Evolutionary conservation across 2,888 invertebrate genomes (phyloP), one percentile per base, ranked within the genome.

Genomic region (Dryomyza anilis): DNA sequence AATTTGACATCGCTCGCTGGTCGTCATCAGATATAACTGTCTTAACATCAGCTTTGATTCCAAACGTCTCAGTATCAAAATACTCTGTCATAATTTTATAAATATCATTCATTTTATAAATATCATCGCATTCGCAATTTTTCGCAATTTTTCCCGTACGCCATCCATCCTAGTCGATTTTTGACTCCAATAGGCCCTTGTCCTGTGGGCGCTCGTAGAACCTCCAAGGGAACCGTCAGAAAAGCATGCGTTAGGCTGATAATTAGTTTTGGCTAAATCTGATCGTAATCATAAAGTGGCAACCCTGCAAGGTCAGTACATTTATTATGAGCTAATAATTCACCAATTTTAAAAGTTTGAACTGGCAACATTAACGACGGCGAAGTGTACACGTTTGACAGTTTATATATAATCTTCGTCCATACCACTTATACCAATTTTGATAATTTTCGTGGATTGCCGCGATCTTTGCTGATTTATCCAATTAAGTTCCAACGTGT

Each of bases 31-130:
- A 46, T 33, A 23, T 12, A 7, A 59, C 12, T 16, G 7, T 25
- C 19, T 62, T 23, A 8, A 48, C 36, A 3, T 21, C 8, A n/a
- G 23, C 23, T 16, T 33, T 56, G 12, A 58, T 29, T n/a, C 46
- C 58, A 30, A 66, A 53, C n/a, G 19, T 67, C 52, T 64, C 30
- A 53, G 63, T 59, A 59, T 60, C 62, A 53, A 27, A 64, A 46
- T 39, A 55, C 36, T 57, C 30, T 39, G 27, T 30, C 29, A 56
- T 60, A 43, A 56, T 46, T 6, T 58, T 8, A 12, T 12, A 3
- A 39, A 58, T 39, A n/a, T 58, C 45, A 7, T 14, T 14, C 2
- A 52, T 10, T n/a, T n/a, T n/a, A n/a, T n/a, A n/a, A 16, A 52
- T 23, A 7, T 52, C n/a, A n/a, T 12, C n/a, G 27, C 6, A 21